These are phyloP conservation scores for Bryconaethiops microstoma DNA, from an alignment of 2,797 vertebrate species.

Conservation along the genomic window DNA sequence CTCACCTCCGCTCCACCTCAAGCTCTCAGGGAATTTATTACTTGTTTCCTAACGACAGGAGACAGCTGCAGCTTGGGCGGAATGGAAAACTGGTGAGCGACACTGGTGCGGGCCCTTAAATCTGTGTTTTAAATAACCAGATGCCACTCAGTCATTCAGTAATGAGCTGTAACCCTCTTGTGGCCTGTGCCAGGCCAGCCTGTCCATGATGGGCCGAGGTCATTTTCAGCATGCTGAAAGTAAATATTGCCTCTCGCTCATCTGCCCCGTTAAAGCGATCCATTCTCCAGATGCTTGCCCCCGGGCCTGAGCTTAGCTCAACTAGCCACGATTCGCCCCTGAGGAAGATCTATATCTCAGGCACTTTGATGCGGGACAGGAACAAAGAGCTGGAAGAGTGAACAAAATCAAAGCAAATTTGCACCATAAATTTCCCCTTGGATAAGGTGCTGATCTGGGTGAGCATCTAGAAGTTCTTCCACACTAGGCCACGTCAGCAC, in stretches of 20 bases:
- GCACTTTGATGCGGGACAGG: constrained; percentile 62
- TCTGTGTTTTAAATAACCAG: constrained; percentile 57
- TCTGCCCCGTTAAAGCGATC: constrained; percentile 50
- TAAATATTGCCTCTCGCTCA: constrained; percentile 56
- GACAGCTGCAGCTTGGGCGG: constrained; percentile 66
- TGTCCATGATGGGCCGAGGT: constrained; percentile 29
- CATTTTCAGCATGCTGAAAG: constrained; percentile 50
- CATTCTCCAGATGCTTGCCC: constrained; percentile 74
- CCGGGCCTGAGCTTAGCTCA: constrained; percentile 53
- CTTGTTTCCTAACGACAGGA: constrained; percentile 65
- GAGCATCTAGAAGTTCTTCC: constrained; percentile 22
- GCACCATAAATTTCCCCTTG: background rate
- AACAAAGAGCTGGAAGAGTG: constrained; percentile 41
- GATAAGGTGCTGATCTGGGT: constrained; percentile 14
- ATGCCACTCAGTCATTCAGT: constrained; percentile 43
- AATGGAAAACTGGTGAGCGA: constrained; percentile 53
- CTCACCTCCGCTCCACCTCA: constrained; percentile 55
- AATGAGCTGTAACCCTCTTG: constrained; percentile 43
- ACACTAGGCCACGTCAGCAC: background rate
- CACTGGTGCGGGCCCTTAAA: constrained; percentile 41
- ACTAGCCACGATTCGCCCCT: constrained; percentile 35
- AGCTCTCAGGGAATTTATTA: constrained; percentile 64
- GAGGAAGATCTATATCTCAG: constrained; percentile 60
- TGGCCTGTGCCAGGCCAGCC: constrained; percentile 43
- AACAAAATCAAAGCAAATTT: constrained; percentile 58